A percentile compares a stretch with the other conserved stretches of the same genome.
These are phyloP conservation scores for Sapayoa aenigma DNA, from an alignment of 2,113 vertebrate species.

Conservation along the genomic window DNA sequence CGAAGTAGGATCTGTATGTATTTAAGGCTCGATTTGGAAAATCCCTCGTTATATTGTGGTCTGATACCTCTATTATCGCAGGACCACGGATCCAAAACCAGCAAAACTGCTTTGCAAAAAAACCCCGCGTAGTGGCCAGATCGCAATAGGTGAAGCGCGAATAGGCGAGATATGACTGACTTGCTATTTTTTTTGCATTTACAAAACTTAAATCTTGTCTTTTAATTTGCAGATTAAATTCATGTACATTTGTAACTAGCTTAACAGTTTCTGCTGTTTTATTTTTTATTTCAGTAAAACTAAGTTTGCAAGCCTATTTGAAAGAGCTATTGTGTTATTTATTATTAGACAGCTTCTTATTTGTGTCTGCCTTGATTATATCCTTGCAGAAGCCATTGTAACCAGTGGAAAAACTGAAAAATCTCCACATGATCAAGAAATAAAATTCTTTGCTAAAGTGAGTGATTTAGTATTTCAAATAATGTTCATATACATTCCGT, in stretches of 20 bases:
- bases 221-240: neutral
- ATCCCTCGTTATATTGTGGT: no score
- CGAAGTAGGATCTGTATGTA: no score
- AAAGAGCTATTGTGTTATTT: neutral
- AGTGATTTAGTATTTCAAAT: constrained; percentile 20
- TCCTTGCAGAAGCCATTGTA: constrained; percentile 88
- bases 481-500: neutral
- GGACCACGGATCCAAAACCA: no score
- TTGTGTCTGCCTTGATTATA: neutral
- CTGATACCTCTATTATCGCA: no score
- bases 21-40: no score
- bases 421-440: constrained; percentile 96
- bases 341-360: neutral
- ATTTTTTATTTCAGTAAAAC: neutral
- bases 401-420: constrained; percentile 91
- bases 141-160: no score
- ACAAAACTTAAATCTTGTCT: neutral
- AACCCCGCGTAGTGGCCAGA: no score
- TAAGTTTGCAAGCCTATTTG: neutral
- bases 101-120: no score
- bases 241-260: neutral
- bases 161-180: no score
- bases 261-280: neutral
- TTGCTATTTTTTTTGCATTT: neutral
- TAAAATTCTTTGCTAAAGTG: constrained; percentile 99